A percentile compares a stretch with the other conserved stretches of the same genome.
Evolutionary conservation across 2,888 invertebrate species (phyloP).

Genomic region (Xestia c-nigrum): DNA sequence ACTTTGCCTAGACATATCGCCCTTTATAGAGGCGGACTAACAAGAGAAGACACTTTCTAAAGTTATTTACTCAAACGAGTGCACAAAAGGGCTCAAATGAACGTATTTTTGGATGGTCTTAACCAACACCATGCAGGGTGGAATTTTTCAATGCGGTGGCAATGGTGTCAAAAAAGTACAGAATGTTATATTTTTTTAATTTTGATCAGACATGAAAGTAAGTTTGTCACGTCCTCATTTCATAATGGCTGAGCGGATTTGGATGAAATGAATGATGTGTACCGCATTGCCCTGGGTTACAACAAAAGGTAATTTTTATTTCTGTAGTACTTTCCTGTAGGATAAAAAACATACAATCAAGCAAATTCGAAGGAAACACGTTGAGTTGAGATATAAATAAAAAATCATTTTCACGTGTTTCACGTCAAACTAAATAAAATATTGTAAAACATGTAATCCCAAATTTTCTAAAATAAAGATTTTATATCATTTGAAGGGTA

Average conservation of each 20-base stretch:
- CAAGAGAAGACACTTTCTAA: not conserved
- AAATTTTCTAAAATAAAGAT: not conserved
- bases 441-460: not conserved
- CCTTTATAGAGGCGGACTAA: not conserved
- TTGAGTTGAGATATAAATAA: not conserved
- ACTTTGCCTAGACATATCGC: not conserved
- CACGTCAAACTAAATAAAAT: not conserved
- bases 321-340: not conserved
- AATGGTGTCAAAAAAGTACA: too few relatives aligned
- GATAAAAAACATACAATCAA: not conserved
- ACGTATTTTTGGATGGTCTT: not conserved
- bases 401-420: not conserved
- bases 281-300: too few relatives aligned
- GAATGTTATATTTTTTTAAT: too few relatives aligned
- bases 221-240: not conserved
- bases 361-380: not conserved
- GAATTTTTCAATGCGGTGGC: too few relatives aligned
- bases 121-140: too few relatives aligned
- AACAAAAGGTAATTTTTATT: not conserved
- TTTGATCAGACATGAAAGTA: not conserved
- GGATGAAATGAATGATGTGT: not conserved
- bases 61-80: not conserved
- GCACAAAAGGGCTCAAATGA: not conserved
- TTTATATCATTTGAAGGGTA: slow-evolving; percentile 25
- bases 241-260: not conserved